Percentiles rank a stretch among this genome's conserved stretches.
phyloP scores from a whole-genome alignment of 1,140 invertebrate species.

The Trachymyrmex septentrionalis region DNA sequence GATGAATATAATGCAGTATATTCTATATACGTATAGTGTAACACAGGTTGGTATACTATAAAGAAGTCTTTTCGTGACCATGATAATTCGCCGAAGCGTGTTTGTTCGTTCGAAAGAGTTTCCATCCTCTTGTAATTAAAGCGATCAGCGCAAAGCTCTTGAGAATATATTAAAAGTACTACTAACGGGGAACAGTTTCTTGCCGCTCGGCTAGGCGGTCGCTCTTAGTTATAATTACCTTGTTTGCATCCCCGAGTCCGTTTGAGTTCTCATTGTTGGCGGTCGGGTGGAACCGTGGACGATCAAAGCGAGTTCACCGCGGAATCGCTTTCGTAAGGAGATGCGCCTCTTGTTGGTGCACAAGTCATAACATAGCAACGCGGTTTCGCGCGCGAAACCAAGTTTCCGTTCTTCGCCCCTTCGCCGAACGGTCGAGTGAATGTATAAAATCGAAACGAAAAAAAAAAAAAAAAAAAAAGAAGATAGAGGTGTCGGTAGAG shows the following conservation, averaged over 20 bases:
- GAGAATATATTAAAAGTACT: constrained; percentile 64
- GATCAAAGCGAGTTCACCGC: constrained; percentile 47
- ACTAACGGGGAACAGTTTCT: constrained; percentile 46
- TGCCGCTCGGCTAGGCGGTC: neutral
- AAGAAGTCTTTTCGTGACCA: constrained; percentile 8
- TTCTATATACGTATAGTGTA: neutral
- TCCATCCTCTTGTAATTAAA: constrained; percentile 65
- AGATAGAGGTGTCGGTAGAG: constrained; percentile 33
- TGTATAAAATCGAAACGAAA: constrained; percentile 44
- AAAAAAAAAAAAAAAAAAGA: too few species aligned
- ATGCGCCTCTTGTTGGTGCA: neutral
- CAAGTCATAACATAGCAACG: constrained; percentile 12
- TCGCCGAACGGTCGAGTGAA: neutral
- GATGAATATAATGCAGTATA: neutral
- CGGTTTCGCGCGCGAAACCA: neutral
- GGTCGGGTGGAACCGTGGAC: neutral
- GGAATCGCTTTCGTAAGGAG: constrained; percentile 30
- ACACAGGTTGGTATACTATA: too few species aligned
- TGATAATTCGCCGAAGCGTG: constrained; percentile 11
- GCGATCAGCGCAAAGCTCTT: constrained; percentile 63
- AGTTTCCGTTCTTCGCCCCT: constrained; percentile 6
- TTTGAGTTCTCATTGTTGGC: constrained; percentile 62
- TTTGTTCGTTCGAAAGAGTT: constrained; percentile 22
- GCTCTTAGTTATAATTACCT: constrained; percentile 68
- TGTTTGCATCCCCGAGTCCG: constrained; percentile 64